Evolutionary conservation across 2,888 invertebrate genomes (phyloP), one percentile per base, ranked within the genome.

Genomic region (Toxonevra muliebris): DNA sequence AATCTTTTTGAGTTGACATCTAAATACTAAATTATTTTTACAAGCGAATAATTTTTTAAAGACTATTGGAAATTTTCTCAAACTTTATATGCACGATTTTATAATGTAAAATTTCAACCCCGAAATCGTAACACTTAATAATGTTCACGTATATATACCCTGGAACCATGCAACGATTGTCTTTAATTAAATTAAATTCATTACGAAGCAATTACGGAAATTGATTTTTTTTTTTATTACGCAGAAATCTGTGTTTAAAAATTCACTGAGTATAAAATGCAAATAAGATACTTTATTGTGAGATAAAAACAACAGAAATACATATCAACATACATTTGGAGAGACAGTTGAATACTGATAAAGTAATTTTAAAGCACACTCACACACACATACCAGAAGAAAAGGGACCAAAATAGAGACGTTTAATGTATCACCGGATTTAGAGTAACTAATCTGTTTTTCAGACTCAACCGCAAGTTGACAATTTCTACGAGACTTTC

Each of bases 131-230:
- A 7, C 30, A 30, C 30, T 30, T 2, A 30, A 30, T 30, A 30
- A 30, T 30, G 30, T 30, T 30, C 2, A 30, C 30, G 30, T 30
- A 7, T 30, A 7, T 7, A 30, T 30, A 30, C 30, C 30, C 30
- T 30, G 30, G 7, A 30, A 30, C 3, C 7, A 30, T 30, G 30
- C 30, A 30, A 30, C 30, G 30, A 30, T 30, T 4, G 53, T n/a
- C 30, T 60, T 59, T 63, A 62, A 67, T 63, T 67, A 52, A 67
- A 63, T 67, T 62, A 63, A 67, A 67, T 62, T 61, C 62, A 67
- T 67, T 67, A 62, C 62, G 62, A 41, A 59, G 61, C 67, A 62
- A 67, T 67, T 67, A 67, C 52, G 62, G 62, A 67, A 67, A 67
- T 67, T 67, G 67, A 67, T 67, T 67, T 67, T 40, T 57, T 40